These are phyloP conservation scores for Drosophila sproati DNA, from an alignment of 1,140 invertebrate genomes.

Conservation along the genomic window DNA sequence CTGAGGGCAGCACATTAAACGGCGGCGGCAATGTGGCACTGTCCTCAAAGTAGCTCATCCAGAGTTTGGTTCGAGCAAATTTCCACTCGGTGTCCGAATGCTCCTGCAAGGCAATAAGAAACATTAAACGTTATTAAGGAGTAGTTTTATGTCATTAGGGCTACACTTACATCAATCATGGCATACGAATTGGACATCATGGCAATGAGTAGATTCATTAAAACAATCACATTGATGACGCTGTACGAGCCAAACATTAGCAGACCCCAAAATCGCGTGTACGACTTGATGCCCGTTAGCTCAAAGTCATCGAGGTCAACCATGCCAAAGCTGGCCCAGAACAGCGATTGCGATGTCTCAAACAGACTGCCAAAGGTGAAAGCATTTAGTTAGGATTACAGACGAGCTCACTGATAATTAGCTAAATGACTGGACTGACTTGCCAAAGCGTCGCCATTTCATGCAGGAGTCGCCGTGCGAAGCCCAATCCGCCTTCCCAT, in stretches of 20 bases:
- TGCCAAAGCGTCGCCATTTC: constrained; percentile 91
- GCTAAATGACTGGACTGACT: constrained; percentile 84
- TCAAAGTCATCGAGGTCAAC: constrained; percentile 93
- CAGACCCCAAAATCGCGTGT: constrained; percentile 92
- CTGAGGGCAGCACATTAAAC: constrained; percentile 93
- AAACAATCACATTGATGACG: constrained; percentile 93
- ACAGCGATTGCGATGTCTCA: constrained; percentile 94
- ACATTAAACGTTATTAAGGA: background rate
- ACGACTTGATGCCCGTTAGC: constrained; percentile 90
- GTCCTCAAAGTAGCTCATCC: constrained; percentile 97
- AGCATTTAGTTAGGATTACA: constrained; percentile 41
- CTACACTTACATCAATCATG: constrained; percentile 87
- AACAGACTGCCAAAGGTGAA: constrained; percentile 89
- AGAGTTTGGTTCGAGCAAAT: constrained; percentile 94
- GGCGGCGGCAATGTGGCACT: constrained; percentile 92
- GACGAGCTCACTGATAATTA: constrained; percentile 49
- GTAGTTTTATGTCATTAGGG: no score
- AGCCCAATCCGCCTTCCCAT: constrained; percentile 88
- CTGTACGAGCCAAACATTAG: constrained; percentile 93
- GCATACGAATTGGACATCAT: constrained; percentile 97
- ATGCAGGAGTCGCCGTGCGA: constrained; percentile 89
- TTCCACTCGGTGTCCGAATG: constrained; percentile 96
- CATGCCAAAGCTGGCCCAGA: constrained; percentile 95
- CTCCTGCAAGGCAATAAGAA: constrained; percentile 86
- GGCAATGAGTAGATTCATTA: constrained; percentile 94